Conservation (phyloP, 2,888 invertebrate genomes). For the Actias luna region DNA sequence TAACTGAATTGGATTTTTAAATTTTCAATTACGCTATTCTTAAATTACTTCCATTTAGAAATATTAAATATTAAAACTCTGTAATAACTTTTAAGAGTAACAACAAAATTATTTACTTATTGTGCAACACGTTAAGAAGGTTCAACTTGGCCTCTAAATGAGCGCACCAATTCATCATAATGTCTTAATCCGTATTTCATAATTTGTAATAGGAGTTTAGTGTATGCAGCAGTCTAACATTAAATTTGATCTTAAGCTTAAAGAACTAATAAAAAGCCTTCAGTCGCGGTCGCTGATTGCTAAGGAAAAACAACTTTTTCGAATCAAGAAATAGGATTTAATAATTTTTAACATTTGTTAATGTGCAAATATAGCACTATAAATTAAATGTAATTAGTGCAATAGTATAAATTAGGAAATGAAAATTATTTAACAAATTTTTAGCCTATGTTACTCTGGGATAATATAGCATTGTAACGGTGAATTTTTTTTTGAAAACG, state of each 20-base stretch:
- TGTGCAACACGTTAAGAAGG: slow-evolving; percentile 4
- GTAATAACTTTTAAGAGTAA: background rate
- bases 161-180: slow-evolving; percentile 35
- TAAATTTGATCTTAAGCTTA: background rate
- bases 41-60: background rate
- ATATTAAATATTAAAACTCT: background rate
- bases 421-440: no score
- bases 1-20: no score
- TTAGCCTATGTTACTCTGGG: no score
- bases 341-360: no score
- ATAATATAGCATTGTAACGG: no score
- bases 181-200: slow-evolving; percentile 28
- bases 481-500: no score
- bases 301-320: no score
- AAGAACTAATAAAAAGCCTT: background rate
- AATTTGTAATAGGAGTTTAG: slow-evolving; percentile 13
- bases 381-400: no score
- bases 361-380: no score
- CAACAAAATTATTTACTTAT: background rate
- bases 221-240: background rate
- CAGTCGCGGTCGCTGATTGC: no score
- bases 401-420: no score
- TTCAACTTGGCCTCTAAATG: slow-evolving; percentile 11
- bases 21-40: background rate
- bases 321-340: no score